Conservation (phyloP, 2,797 vertebrate genomes). For the Channallabes apus region DNA sequence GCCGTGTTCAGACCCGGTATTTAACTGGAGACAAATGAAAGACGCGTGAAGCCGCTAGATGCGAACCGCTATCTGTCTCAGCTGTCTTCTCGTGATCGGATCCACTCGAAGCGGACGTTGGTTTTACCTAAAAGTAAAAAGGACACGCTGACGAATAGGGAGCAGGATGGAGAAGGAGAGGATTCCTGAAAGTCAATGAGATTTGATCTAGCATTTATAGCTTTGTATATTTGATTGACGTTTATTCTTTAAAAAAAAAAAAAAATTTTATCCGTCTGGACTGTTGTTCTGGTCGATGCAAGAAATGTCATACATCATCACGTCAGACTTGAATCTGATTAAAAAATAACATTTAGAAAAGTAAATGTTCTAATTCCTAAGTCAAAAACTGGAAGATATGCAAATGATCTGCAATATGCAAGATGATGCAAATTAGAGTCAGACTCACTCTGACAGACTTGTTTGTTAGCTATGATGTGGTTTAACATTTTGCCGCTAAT, state of each 20-base stretch:
- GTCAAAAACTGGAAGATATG: neutral
- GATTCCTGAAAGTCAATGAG: neutral
- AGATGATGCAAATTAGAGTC: too few relatives aligned
- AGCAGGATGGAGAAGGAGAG: neutral
- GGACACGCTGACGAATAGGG: neutral
- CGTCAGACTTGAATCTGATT: neutral
- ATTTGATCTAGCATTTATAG: neutral
- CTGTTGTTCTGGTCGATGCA: neutral
- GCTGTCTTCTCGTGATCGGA: neutral
- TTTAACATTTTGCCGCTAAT: conserved; percentile 6
- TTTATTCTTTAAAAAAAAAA: neutral
- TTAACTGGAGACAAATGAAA: conserved; percentile 5
- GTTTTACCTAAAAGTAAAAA: neutral
- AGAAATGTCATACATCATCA: neutral
- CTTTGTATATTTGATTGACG: neutral
- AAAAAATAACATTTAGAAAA: neutral
- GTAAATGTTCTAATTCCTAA: neutral
- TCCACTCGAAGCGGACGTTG: neutral
- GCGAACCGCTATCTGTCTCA: neutral
- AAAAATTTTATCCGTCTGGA: neutral
- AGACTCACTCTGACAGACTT: neutral
- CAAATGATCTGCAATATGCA: too few relatives aligned
- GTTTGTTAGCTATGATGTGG: neutral
- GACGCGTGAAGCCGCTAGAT: neutral
- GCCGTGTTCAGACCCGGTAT: neutral